phyloP scores from a whole-genome alignment of 2,888 invertebrate genomes.

The Ophraella communa region DNA sequence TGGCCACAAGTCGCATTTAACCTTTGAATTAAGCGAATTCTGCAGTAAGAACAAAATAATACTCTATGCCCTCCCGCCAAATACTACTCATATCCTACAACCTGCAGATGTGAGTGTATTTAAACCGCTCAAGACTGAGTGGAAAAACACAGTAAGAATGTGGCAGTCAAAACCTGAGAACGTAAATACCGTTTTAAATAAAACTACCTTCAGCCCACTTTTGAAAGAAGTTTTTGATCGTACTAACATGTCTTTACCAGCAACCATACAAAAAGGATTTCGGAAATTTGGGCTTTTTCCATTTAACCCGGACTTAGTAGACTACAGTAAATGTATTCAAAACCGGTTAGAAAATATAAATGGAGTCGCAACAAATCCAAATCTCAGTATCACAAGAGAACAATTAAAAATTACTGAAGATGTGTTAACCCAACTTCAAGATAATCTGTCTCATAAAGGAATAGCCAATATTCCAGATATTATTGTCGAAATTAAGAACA shows the following conservation, averaged over 20 bases:
- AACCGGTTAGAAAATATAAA: not conserved
- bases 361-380: not conserved
- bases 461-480: not conserved
- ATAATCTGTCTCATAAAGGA: not conserved
- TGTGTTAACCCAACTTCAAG: not conserved
- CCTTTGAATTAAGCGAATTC: constrained; percentile 21
- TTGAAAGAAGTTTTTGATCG: not conserved
- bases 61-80: constrained; percentile 6
- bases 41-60: constrained; percentile 24
- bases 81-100: not conserved
- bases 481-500: not conserved
- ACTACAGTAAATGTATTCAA: not conserved
- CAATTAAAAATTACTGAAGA: not conserved
- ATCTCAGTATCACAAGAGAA: not conserved
- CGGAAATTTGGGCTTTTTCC: not conserved
- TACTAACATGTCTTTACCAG: not conserved
- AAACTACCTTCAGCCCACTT: not conserved
- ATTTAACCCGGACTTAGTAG: not conserved
- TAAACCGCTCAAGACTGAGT: not conserved
- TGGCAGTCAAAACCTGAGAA: not conserved
- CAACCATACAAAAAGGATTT: not conserved
- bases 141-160: not conserved
- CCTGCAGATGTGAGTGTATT: not conserved
- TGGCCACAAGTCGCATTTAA: constrained; percentile 31
- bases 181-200: not conserved